Evolutionary conservation across 2,888 invertebrate genomes (phyloP).

Genomic region (Thera obeliscata): DNA sequence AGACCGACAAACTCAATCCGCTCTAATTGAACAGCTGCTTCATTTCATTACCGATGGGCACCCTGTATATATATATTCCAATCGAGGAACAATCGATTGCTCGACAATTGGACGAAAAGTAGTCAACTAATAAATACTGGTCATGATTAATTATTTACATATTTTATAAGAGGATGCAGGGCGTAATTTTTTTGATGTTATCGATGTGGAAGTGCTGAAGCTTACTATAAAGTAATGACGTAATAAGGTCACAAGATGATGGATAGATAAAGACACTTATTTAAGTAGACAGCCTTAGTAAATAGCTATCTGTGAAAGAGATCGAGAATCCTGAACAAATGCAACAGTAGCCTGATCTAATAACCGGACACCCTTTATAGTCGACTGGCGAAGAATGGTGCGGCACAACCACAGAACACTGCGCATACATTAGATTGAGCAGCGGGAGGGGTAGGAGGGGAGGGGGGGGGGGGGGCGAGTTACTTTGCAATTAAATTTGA

Average conservation of each 20-base stretch:
- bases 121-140: not conserved
- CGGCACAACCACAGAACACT: not conserved
- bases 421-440: constrained; percentile 19
- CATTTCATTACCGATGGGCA: constrained; percentile 29
- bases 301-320: not conserved
- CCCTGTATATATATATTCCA: constrained; percentile 17
- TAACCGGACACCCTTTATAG: constrained; percentile 1
- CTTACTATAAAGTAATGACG: no score
- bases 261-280: no score
- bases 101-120: not conserved
- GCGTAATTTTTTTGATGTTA: no score
- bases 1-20: constrained; percentile 30
- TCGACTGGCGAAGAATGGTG: not conserved
- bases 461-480: constrained; percentile 8
- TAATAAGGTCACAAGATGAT: no score
- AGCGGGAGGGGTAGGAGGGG: constrained; percentile 3
- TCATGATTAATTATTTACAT: not conserved
- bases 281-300: not conserved
- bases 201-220: no score
- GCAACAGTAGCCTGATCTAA: constrained; percentile 2
- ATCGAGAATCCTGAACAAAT: not conserved
- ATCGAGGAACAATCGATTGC: not conserved
- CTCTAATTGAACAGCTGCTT: constrained; percentile 27
- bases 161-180: no score
- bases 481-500: constrained; percentile 31